Conservation (phyloP, 2,797 vertebrate species). For the Ibycter americanus region DNA sequence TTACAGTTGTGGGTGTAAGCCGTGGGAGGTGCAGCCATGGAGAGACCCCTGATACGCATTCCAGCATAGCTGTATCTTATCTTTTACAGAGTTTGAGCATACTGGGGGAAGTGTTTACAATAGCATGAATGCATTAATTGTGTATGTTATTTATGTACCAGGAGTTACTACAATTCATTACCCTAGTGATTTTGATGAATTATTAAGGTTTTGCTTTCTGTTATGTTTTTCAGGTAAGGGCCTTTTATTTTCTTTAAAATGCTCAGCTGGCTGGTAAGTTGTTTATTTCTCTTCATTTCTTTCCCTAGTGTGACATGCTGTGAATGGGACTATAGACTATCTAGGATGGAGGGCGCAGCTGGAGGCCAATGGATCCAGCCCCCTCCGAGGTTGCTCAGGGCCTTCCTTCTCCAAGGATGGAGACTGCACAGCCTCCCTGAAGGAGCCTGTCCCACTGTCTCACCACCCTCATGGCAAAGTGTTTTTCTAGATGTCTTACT, state of each 20-base stretch:
- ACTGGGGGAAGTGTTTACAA: background rate
- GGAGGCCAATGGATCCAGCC: background rate
- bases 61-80: background rate
- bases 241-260: slow-evolving; percentile 14
- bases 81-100: background rate
- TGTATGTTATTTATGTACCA: background rate
- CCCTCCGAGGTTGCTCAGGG: background rate
- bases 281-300: background rate
- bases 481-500: background rate
- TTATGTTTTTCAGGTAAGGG: slow-evolving; percentile 63
- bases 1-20: background rate
- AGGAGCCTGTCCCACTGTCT: background rate
- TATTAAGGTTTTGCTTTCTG: slow-evolving; percentile 34
- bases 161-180: background rate
- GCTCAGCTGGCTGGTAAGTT: slow-evolving; percentile 9
- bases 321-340: background rate
- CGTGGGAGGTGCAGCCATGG: background rate
- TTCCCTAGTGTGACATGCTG: background rate
- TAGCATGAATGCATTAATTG: background rate
- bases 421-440: background rate
- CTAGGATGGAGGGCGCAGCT: background rate
- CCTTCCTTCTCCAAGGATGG: background rate
- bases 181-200: background rate
- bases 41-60: background rate
- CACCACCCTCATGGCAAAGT: background rate